Evolutionary conservation across 30 jellyfish, hydroid and myxozoan species (phyloP).

Genomic region (Turritopsis dohrnii): DNA sequence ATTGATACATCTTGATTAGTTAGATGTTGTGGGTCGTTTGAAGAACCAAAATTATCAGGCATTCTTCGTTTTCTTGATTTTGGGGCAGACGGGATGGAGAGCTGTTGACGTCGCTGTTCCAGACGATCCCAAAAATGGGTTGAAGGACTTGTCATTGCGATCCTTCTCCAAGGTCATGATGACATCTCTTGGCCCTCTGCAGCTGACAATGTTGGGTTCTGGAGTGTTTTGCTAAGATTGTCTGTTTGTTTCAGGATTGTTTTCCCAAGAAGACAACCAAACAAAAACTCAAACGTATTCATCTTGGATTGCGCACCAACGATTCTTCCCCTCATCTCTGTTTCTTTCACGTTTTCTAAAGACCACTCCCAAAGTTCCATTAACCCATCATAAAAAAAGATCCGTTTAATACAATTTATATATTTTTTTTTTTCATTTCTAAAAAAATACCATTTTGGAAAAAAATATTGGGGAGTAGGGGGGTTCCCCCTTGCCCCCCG

Average conservation of each 20-base stretch:
- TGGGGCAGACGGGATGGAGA: background rate
- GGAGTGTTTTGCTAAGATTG: background rate
- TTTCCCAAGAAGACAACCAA: constrained; percentile 1
- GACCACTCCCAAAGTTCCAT: constrained; percentile 17
- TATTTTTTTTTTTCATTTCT: too few relatives aligned
- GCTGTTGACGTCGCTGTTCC: background rate
- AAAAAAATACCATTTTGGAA: too few relatives aligned
- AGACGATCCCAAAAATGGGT: background rate
- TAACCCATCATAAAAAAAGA: too few relatives aligned
- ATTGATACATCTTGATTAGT: background rate
- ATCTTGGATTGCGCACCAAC: background rate
- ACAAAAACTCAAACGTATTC: background rate
- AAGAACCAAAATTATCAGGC: background rate
- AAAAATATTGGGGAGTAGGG: too few relatives aligned
- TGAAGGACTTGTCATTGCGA: background rate
- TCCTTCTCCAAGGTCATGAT: background rate
- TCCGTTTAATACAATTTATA: too few relatives aligned
- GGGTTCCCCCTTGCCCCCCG: too few relatives aligned
- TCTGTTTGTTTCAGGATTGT: background rate
- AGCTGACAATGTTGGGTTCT: background rate
- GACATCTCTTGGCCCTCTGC: background rate
- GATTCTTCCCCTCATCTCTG: background rate
- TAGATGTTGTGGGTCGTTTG: background rate
- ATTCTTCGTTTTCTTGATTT: background rate
- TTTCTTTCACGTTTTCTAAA: background rate